Evolutionary conservation across 1,140 invertebrate species (phyloP).

Genomic region (Papilio xuthus): DNA sequence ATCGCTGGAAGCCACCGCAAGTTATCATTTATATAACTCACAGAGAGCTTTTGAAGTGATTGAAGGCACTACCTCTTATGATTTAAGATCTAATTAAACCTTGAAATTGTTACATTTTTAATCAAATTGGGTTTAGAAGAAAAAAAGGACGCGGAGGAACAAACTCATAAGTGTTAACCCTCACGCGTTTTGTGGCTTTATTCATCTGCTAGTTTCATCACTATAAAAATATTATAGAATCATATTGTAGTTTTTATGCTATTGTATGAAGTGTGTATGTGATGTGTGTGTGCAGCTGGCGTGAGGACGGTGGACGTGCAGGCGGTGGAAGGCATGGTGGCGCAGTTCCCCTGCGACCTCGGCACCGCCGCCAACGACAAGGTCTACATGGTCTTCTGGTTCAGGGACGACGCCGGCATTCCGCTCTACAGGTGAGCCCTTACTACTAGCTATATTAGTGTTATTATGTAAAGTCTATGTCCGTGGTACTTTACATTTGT

Average conservation of each 20-base stretch:
- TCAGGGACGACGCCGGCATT: constrained; percentile 91
- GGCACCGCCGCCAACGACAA: constrained; percentile 89
- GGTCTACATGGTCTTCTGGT: constrained; percentile 95
- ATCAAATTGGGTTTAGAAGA: no score
- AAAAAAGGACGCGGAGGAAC: no score
- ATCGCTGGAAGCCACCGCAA: constrained; percentile 53
- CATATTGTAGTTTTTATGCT: no score
- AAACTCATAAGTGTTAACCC: no score
- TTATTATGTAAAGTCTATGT: background rate
- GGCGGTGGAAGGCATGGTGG: constrained; percentile 91
- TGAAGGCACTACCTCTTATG: constrained; percentile 5
- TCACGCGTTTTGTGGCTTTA: no score
- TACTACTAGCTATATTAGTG: background rate
- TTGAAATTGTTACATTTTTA: background rate
- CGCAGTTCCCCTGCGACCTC: constrained; percentile 92
- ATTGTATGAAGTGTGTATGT: background rate
- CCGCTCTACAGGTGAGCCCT: constrained; percentile 90
- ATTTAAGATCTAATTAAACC: constrained; percentile 25
- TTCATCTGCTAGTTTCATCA: background rate
- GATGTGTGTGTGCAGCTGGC: constrained; percentile 60
- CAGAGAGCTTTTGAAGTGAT: background rate
- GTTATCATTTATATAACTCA: constrained; percentile 17
- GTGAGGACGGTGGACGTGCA: constrained; percentile 88
- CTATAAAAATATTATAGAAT: no score
- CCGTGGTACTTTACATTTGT: background rate